Evolutionary conservation across 2,113 vertebrate species (phyloP).

Genomic region (Phyllostomus hastatus): DNA sequence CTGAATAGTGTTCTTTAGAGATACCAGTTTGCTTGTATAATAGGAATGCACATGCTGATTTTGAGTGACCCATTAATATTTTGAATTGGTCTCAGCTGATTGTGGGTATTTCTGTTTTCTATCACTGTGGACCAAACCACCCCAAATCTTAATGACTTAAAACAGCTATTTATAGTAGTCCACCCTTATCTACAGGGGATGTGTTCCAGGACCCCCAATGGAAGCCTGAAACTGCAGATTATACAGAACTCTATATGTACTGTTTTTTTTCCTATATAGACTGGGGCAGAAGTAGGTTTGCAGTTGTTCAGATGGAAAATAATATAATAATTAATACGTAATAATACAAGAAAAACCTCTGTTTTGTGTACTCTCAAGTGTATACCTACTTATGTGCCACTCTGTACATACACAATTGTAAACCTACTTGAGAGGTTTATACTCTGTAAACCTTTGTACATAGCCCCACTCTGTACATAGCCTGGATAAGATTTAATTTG

Average conservation of each 20-base stretch:
- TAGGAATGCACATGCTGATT: constrained; percentile 18
- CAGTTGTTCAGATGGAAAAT: neutral
- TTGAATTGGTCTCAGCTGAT: constrained; percentile 39
- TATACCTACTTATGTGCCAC: too few species aligned
- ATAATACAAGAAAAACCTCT: neutral
- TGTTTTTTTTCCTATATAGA: neutral
- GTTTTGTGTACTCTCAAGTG: neutral
- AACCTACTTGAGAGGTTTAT: neutral
- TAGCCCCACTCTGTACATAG: neutral
- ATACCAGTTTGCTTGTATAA: neutral
- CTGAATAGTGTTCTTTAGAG: neutral
- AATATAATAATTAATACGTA: neutral
- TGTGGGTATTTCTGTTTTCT: neutral
- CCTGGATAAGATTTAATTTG: neutral
- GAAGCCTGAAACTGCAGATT: neutral
- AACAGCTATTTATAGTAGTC: neutral
- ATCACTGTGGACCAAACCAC: neutral
- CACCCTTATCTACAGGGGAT: neutral
- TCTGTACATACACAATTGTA: neutral
- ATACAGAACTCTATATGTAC: neutral
- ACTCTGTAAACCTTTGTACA: too few species aligned
- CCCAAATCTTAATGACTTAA: neutral
- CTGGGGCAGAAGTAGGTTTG: neutral
- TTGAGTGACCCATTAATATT: constrained; percentile 57
- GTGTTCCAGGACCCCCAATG: neutral